These are phyloP conservation scores for Lathamus discolor DNA, from an alignment of 2,113 vertebrate genomes.

Conservation along the genomic window DNA sequence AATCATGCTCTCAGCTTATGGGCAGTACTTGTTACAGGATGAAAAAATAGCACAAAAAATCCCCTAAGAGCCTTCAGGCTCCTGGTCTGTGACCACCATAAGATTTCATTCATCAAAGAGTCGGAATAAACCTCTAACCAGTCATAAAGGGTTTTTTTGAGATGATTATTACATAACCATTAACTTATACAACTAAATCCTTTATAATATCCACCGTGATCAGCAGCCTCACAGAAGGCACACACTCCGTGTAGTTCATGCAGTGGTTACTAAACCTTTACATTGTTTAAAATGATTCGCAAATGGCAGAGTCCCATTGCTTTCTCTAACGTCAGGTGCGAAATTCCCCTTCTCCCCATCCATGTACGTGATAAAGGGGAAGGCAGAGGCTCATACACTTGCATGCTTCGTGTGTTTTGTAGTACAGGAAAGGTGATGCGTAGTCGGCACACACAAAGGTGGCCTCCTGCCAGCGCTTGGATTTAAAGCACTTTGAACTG, in stretches of 20 bases:
- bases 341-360: background rate
- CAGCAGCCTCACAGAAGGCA: background rate
- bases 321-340: background rate
- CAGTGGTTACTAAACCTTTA: background rate
- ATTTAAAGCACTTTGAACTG: background rate
- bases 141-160: background rate
- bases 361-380: background rate
- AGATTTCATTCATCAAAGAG: background rate
- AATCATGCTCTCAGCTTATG: background rate
- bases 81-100: background rate
- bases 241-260: background rate
- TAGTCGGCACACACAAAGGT: constrained; percentile 31
- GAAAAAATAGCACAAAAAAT: background rate
- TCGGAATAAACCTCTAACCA: background rate
- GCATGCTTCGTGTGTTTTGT: background rate
- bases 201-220: background rate
- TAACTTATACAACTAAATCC: background rate
- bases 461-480: background rate
- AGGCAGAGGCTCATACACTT: background rate
- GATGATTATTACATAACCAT: background rate
- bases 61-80: background rate
- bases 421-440: constrained; percentile 1
- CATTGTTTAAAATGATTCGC: background rate
- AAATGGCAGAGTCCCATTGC: background rate
- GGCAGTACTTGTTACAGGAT: background rate